Base-by-base conservation (phyloP, 2,888 invertebrate species). In the Listrodromus nycthemerus region DNA sequence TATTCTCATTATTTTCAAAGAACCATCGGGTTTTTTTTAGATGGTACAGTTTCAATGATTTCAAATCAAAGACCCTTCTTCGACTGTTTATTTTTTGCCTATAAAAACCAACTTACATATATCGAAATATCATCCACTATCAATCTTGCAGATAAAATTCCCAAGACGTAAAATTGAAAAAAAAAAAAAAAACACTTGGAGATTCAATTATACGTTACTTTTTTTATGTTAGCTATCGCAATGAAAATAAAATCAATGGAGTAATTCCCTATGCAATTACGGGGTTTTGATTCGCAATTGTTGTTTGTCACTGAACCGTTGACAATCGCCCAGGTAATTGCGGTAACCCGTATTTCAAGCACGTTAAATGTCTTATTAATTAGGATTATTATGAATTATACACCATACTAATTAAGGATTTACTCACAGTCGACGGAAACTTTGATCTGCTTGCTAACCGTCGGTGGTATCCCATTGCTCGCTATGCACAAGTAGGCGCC, bases 401-500 rank as follows among this genome's bases (percentile, higher is more conserved):
- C 33, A n/a, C 63, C 19, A 27, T 48, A 41, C 33, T 19, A 33
- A 69, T 41, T 41, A 77, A 58, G 70, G 65, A 52, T 94, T 24
- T 55, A 97, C 98, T 98, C 94, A 98, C 98, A 98, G 94, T 98
- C 98, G 55, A 98, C 98, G 95, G 97, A 97, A 91, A 98, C 97
- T 96, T 97, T 97, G 90, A 98, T 98, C 91, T 97, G 95, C 94
- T 98, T 98, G 92, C 97, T 98, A 83, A 98, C 98, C 48, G 97
- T 96, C 6, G 98, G 98, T 0, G 98, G 98, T 19, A 98, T 97
- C 16, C 97, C 97, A 91, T 98, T 98, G 90, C 96, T 96, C 74
- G 98, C 98, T 88, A 98, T 98, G 94, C 98, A 98, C 86, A 98
- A 95, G 94, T 98, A 98, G 66, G 97, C 97, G 41, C 98, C 98